phyloP scores from a whole-genome alignment of 2,113 vertebrate genomes.

The Eublepharis macularius region DNA sequence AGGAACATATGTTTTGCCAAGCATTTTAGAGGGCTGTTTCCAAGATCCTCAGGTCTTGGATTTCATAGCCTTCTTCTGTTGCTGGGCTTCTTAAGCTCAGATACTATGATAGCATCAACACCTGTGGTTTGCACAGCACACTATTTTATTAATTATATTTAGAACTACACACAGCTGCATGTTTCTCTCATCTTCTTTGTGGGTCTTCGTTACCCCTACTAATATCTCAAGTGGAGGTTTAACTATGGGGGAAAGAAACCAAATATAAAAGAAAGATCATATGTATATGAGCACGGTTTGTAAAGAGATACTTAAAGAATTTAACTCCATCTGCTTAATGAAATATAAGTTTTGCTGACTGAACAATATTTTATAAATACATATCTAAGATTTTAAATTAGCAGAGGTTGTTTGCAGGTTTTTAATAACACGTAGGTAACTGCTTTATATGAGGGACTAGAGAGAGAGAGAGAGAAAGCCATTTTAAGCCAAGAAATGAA shows the following conservation, averaged over 20 bases:
- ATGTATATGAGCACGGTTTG: not conserved
- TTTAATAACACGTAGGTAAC: not conserved
- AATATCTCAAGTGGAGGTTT: conserved; percentile 13
- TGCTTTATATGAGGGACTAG: not conserved
- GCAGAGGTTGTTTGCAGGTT: not conserved
- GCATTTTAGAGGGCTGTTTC: conserved; percentile 10
- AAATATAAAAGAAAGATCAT: not conserved
- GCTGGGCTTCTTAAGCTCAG: not conserved
- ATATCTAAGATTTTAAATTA: not conserved
- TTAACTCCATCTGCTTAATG: not conserved
- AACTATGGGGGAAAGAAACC: not conserved
- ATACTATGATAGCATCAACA: conserved; percentile 22
- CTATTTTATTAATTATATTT: not conserved
- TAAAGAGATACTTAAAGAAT: not conserved
- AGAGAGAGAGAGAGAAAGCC: not conserved
- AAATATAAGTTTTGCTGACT: not conserved
- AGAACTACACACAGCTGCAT: not conserved
- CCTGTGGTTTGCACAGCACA: not conserved
- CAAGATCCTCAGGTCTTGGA: conserved; percentile 24
- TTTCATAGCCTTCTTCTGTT: conserved; percentile 10
- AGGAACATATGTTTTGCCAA: conserved; percentile 26
- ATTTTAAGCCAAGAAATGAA: not conserved
- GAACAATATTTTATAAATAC: not conserved
- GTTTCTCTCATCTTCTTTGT: conserved; percentile 7
- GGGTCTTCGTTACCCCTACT: conserved; percentile 8